Evolutionary conservation across 2,113 vertebrate genomes (phyloP).

Genomic region (Natator depressus): DNA sequence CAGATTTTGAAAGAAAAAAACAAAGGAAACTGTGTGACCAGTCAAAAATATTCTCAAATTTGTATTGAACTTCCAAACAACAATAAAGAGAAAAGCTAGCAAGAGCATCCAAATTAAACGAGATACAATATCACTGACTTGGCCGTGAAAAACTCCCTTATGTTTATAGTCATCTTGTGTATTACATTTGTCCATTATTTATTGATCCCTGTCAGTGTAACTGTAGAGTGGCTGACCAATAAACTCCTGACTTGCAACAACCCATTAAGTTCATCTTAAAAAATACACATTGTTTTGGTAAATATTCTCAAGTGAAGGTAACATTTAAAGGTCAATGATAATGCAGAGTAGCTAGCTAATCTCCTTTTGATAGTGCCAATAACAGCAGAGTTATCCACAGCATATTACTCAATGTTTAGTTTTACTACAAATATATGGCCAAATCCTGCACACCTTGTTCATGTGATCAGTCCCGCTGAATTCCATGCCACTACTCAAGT

Average conservation of each 20-base stretch:
- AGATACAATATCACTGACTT: not conserved
- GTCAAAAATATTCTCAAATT: not conserved
- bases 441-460: not conserved
- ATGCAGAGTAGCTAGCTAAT: not conserved
- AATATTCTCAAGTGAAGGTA: not conserved
- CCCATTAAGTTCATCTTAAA: not conserved
- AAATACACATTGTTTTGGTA: not conserved
- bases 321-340: constrained; percentile 22
- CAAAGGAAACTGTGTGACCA: not conserved
- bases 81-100: not conserved
- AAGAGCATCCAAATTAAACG: not conserved
- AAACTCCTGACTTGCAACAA: not conserved
- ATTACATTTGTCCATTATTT: not conserved
- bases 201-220: not conserved
- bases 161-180: not conserved
- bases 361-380: not conserved
- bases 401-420: not conserved
- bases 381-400: not conserved
- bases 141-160: not conserved
- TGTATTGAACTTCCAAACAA: not conserved
- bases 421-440: not conserved
- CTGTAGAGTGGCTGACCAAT: not conserved
- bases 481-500: not conserved
- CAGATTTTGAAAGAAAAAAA: not conserved
- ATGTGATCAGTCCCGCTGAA: not conserved